phyloP scores from a whole-genome alignment of 2,797 vertebrate species.

The Acanthurus lineatus region DNA sequence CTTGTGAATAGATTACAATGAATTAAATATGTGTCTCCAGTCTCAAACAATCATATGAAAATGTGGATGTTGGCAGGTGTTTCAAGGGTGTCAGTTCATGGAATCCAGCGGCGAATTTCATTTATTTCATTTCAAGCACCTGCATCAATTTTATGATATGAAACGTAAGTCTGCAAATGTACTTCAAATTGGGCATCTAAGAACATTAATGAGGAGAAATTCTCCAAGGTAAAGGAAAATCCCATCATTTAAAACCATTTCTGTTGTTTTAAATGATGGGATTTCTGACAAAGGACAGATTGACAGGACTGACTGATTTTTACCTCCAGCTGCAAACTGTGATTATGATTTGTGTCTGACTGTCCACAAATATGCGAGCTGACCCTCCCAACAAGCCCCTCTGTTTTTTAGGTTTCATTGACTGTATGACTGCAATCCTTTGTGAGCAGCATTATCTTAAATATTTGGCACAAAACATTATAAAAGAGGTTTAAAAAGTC shows the following conservation, averaged over 20 bases:
- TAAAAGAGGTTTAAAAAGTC: neutral
- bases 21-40: constrained; percentile 3
- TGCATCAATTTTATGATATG: neutral
- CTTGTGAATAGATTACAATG: constrained; percentile 17
- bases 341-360: neutral
- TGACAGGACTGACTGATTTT: neutral
- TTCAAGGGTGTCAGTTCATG: neutral
- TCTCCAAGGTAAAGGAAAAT: neutral
- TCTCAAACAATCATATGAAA: neutral
- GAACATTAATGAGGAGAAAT: neutral
- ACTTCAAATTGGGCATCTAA: neutral
- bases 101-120: neutral
- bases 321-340: neutral
- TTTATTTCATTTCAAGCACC: neutral
- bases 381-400: neutral
- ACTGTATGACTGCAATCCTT: neutral
- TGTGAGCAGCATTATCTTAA: neutral
- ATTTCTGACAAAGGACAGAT: too few relatives aligned
- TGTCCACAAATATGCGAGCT: constrained; percentile 1
- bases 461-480: neutral
- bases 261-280: neutral
- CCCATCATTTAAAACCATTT: neutral
- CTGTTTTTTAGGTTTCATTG: neutral
- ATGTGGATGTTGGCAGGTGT: neutral
- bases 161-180: neutral